Evolutionary conservation across 2,113 vertebrate genomes (phyloP).

Genomic region (Oryzias melastigma): DNA sequence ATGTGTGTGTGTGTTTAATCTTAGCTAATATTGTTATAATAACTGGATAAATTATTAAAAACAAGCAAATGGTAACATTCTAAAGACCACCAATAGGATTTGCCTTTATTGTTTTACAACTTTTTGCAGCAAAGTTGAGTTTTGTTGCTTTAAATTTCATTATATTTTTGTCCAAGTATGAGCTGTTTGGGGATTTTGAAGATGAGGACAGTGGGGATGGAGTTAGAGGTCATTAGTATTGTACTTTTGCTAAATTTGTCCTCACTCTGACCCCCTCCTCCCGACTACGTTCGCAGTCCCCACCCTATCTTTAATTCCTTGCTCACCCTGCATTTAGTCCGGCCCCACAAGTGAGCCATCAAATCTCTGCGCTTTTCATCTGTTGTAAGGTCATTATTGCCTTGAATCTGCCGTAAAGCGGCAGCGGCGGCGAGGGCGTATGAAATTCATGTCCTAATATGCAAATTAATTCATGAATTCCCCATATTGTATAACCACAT

Average conservation of each 20-base stretch:
- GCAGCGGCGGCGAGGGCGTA: conserved; percentile 17
- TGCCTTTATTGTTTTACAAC: conserved; percentile 40
- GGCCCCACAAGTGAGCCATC: conserved; percentile 33
- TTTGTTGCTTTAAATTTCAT: not conserved
- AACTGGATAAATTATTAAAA: conserved; percentile 84
- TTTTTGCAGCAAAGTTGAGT: conserved; percentile 7
- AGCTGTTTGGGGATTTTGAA: not conserved
- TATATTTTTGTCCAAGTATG: not conserved
- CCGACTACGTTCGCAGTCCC: not conserved
- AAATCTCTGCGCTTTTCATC: conserved; percentile 49
- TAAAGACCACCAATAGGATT: conserved; percentile 63
- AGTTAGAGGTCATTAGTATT: conserved; percentile 34
- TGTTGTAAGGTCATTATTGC: conserved; percentile 55
- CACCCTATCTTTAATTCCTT: conserved; percentile 9
- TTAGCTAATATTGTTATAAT: conserved; percentile 84
- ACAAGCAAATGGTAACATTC: conserved; percentile 76
- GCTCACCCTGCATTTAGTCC: conserved; percentile 10
- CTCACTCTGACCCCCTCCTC: conserved; percentile 1
- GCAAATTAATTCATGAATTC: conserved; percentile 65
- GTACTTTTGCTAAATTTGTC: conserved; percentile 24
- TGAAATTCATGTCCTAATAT: conserved; percentile 64
- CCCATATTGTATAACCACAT: conserved; percentile 66
- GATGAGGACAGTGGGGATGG: not conserved
- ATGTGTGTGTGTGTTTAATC: conserved; percentile 79
- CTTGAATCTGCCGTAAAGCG: conserved; percentile 27